These are phyloP conservation scores for Etia nguti DNA, from an alignment of 2,113 vertebrate species.

Conservation along the genomic window DNA sequence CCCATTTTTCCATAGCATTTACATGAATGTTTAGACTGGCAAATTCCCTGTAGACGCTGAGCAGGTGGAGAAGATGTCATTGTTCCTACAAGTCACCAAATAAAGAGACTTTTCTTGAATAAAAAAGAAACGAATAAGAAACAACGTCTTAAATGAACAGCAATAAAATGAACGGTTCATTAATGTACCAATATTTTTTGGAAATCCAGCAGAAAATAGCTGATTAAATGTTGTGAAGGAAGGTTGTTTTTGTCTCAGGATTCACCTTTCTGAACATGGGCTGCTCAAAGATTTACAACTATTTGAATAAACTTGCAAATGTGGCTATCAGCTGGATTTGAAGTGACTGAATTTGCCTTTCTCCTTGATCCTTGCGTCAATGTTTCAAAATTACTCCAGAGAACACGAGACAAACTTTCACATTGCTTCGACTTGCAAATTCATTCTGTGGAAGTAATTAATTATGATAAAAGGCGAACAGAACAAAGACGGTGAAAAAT, in stretches of 20 bases:
- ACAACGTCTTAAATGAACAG: not conserved
- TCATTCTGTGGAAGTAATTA: not conserved
- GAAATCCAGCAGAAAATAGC: not conserved
- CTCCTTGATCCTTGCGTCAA: conserved; percentile 61
- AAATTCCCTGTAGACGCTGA: conserved; percentile 62
- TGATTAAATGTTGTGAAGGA: not conserved
- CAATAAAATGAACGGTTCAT: fast-evolving
- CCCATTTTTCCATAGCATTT: conserved; percentile 75
- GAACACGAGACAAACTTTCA: conserved; percentile 1
- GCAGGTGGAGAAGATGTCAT: conserved; percentile 55
- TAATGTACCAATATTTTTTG: fast-evolving
- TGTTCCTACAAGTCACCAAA: conserved; percentile 13
- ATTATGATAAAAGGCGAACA: not conserved
- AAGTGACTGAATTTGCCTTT: conserved; percentile 68
- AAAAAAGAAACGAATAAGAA: not conserved
- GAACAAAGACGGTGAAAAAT: not conserved
- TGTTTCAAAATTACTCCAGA: conserved; percentile 61
- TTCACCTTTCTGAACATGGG: not conserved
- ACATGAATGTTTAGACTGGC: conserved; percentile 75
- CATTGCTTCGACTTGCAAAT: conserved; percentile 37
- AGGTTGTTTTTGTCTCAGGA: not conserved
- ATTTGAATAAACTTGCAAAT: conserved; percentile 75
- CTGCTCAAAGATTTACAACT: conserved; percentile 62
- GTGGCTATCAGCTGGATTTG: conserved; percentile 42
- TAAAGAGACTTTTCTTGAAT: not conserved